Percentiles rank a stretch among this genome's conserved stretches.
Evolutionary conservation across 2,888 invertebrate species (phyloP).

Genomic region (Laspeyria flexula): DNA sequence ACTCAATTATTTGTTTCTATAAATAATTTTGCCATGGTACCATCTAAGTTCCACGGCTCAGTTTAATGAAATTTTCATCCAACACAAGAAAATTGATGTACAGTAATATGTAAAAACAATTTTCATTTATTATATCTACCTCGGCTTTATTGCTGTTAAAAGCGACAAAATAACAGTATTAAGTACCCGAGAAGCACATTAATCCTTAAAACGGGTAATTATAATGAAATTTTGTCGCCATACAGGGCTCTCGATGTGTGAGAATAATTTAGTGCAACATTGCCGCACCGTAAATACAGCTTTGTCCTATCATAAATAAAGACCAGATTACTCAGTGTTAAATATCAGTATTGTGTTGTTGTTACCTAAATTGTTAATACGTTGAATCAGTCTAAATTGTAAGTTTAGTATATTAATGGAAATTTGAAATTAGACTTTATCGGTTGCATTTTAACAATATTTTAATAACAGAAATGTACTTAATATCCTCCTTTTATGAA

Average conservation of each 20-base stretch:
- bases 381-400: no score
- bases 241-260: constrained; percentile 32
- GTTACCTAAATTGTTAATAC: constrained; percentile 1
- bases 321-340: background rate
- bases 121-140: constrained; percentile 11
- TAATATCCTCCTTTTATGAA: no score
- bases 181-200: constrained; percentile 44
- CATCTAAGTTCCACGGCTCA: no score
- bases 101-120: no score
- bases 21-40: no score
- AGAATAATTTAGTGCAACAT: constrained; percentile 46
- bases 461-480: no score
- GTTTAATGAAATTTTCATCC: no score
- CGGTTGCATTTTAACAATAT: no score
- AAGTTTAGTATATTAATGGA: no score
- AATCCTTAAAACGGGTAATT: constrained; percentile 52
- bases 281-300: constrained; percentile 36
- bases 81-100: no score
- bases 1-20: no score
- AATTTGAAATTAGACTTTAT: no score
- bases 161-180: constrained; percentile 13
- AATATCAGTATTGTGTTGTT: constrained; percentile 12
- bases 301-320: constrained; percentile 9
- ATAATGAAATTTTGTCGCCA: constrained; percentile 50
- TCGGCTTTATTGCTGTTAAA: constrained; percentile 24